Base-by-base conservation (phyloP, 2,888 invertebrate genomes). In the Athrips mouffetella region DNA sequence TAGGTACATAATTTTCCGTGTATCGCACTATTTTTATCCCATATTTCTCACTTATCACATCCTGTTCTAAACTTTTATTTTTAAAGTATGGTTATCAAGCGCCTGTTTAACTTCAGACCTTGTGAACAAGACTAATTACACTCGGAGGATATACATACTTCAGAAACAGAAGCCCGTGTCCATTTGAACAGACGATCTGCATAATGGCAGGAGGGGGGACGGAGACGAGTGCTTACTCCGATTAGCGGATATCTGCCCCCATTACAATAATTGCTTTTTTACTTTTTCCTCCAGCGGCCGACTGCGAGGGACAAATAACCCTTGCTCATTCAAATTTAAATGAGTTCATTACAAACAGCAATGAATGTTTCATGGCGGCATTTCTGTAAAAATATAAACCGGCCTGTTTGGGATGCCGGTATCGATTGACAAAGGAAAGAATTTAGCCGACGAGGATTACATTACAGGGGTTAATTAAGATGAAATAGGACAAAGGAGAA, bases 251-350 rank as follows among this genome's bases (percentile, higher is more conserved):
- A 59, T 57, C 57, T 53, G 54, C 54, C 57, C 55, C 67, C 64
- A 74, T 79, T 77, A 76, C 67, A 66, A 66, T 80, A 74, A 79
- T 76, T 76, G 72, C 63, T 67, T 76, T 75, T 74, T 70, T 72
- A 60, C 58, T 51, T 45, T 35, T 23, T 15, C 46, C 46, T 31
- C 52, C 47, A 33, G 48, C 52, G 30, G 42, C 16, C 18, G n/a
- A n/a, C n/a, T n/a, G n/a, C 13, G 20, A 16, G 49, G 52, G 53
- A 55, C 55, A 52, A 59, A 62, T 63, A 74, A 73, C 75, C 73
- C 71, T 73, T 74, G 64, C 63, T 63, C 65, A 63, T 71, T 68
- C 63, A 67, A 67, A 73, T 76, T 71, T 64, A 65, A 75, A 72
- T 55, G 63, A 56, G 58, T 70, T 75, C 65, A 74, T 78, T 79